A percentile compares a stretch with the other conserved stretches of the same genome.
Evolutionary conservation across 1,140 invertebrate genomes (phyloP).

Genomic region (Ooceraea biroi): DNA sequence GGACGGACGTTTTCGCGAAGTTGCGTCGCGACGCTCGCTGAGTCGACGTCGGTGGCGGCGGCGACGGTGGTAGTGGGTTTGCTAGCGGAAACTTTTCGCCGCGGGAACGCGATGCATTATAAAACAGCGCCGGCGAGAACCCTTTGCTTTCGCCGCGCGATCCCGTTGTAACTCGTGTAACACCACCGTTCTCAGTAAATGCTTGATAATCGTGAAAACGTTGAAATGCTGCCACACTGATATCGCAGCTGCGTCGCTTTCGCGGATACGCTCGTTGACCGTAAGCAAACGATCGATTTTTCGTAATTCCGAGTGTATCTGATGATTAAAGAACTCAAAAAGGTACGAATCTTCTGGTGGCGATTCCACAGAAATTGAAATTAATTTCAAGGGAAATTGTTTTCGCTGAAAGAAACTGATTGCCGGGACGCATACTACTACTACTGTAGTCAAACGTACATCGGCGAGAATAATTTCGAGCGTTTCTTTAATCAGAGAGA

Average conservation of each 20-base stretch:
- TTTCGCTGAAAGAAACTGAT: neutral
- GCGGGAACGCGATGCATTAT: slow-evolving; percentile 61
- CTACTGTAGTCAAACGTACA: neutral
- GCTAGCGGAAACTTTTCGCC: slow-evolving; percentile 57
- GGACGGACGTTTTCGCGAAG: slow-evolving; percentile 59
- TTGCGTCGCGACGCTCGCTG: slow-evolving; percentile 43
- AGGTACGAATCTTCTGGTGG: neutral
- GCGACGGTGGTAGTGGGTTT: slow-evolving; percentile 42
- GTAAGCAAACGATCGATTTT: neutral
- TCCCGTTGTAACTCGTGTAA: slow-evolving; percentile 36
- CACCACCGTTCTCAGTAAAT: slow-evolving; percentile 21
- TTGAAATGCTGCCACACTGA: slow-evolving; percentile 11
- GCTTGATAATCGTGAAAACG: slow-evolving; percentile 34
- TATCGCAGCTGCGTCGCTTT: neutral
- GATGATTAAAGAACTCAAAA: neutral
- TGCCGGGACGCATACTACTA: too few relatives aligned
- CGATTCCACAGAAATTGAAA: neutral
- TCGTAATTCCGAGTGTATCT: neutral
- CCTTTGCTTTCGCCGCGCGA: slow-evolving; percentile 53
- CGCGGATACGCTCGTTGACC: neutral
- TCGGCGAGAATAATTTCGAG: neutral
- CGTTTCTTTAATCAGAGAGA: slow-evolving; percentile 5
- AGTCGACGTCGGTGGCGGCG: too few relatives aligned
- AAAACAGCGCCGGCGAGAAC: slow-evolving; percentile 55
- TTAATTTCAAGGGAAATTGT: neutral